Evolutionary conservation across 1,140 invertebrate species (phyloP), one percentile per base, ranked within the genome.

Genomic region (Rhynchophorus ferrugineus): DNA sequence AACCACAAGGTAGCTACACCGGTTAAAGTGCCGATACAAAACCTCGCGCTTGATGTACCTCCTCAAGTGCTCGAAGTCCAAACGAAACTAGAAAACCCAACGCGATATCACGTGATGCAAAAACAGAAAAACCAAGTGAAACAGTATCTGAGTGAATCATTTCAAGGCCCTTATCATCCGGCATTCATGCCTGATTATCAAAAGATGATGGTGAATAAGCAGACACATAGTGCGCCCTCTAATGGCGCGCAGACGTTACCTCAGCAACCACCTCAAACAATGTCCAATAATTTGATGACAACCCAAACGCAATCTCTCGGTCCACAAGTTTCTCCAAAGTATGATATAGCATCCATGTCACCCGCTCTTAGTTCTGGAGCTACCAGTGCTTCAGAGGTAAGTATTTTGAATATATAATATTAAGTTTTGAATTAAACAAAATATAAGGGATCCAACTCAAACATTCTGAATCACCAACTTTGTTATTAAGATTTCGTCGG

Each of bases 91-190:
- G 87, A 92, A 69, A 92, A 94, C 71, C 91, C 91, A 38, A 94
- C 91, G 14, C 78, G 83, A 57, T 95, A 93, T 71, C 89, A 94
- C 75, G 86, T 94, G 49, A 84, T 89, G 47, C 85, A 94, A 71
- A 92, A 87, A 60, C 87, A 91, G 67, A 87, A 89, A 65, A 86
- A 82, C 64, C 89, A 93, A 73, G 87, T 94, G 29, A 79, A 85
- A 6, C 83, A 90, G 67, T 93, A 87, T 71, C 75, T 93, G 17
- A 85, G 82, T 68, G 84, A 86, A 67, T 86, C 84, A 16, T 83
- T 84, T 61, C 80, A 80, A 59, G 75, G 77, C 36, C 56, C 63
- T 2, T 50, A 38, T n/a, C 56, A 59, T 38, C 44, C 52, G 43
- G 38, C 48, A 21, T 54, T 61, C 35, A 48, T 62, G 17, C 29